These are phyloP conservation scores for Latrodectus elegans DNA, from an alignment of 2,888 invertebrate species.

Conservation along the genomic window DNA sequence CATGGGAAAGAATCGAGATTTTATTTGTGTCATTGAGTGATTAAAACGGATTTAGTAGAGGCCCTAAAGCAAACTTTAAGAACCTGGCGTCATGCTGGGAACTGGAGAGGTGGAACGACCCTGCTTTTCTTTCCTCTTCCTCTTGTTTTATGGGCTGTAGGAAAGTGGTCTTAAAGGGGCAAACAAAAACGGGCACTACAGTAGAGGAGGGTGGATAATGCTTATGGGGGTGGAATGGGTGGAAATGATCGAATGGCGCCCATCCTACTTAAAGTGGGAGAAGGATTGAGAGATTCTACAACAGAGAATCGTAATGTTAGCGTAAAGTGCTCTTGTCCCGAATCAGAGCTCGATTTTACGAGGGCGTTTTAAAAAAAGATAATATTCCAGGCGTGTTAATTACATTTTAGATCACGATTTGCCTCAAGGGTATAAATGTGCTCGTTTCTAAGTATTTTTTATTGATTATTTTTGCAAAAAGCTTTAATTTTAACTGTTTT, in stretches of 20 bases:
- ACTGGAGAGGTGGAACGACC: not conserved
- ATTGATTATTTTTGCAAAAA: too few species aligned
- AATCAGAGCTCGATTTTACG: constrained; percentile 38
- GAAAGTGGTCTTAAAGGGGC: constrained; percentile 8
- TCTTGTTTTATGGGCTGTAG: constrained; percentile 44
- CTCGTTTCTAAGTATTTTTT: too few species aligned
- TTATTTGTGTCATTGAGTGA: constrained; percentile 58
- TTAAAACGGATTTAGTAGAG: constrained; percentile 55
- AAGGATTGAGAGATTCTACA: constrained; percentile 35
- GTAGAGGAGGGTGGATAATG: not conserved
- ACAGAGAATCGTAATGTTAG: constrained; percentile 25
- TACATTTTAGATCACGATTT: not conserved
- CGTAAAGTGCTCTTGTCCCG: constrained; percentile 46
- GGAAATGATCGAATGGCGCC: constrained; percentile 44
- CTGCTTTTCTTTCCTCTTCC: not conserved
- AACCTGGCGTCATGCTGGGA: not conserved
- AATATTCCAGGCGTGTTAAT: not conserved
- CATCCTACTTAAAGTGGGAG: constrained; percentile 14
- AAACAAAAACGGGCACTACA: not conserved
- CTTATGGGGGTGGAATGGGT: not conserved
- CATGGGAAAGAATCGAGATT: constrained; percentile 8
- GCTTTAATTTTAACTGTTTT: too few species aligned
- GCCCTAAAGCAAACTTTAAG: constrained; percentile 28
- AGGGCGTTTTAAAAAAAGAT: constrained; percentile 32
- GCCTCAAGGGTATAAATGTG: too few species aligned